phyloP scores from a whole-genome alignment of 2,797 vertebrate species.

The Gallirallus australis region DNA sequence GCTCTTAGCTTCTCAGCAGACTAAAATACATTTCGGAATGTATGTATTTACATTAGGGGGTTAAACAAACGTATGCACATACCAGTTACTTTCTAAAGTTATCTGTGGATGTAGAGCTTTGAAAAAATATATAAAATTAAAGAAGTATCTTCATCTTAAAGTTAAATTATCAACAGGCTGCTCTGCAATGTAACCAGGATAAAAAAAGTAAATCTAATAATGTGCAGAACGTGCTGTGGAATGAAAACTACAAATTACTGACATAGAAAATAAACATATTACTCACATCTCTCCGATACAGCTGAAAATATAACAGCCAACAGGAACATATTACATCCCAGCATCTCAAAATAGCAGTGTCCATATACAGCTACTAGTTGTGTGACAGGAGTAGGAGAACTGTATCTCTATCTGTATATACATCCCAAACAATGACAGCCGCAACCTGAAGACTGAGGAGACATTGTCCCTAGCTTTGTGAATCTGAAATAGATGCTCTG shows the following conservation, averaged over 20 bases:
- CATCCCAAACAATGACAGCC: neutral
- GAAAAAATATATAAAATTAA: neutral
- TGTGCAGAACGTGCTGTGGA: neutral
- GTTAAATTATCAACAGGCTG: conserved; percentile 8
- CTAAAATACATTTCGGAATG: conserved; percentile 73
- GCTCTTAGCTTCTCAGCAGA: conserved; percentile 67
- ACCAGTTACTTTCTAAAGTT: conserved; percentile 60
- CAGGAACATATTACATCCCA: conserved; percentile 14
- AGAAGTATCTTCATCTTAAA: conserved; percentile 7
- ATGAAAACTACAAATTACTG: conserved; percentile 40
- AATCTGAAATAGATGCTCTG: neutral
- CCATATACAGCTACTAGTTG: neutral
- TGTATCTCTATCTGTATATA: neutral
- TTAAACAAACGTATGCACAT: conserved; percentile 62
- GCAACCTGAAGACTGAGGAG: neutral
- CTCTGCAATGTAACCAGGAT: neutral
- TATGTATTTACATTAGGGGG: conserved; percentile 74
- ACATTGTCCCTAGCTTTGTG: neutral
- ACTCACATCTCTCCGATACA: conserved; percentile 26
- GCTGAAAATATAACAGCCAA: conserved; percentile 54
- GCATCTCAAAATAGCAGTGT: conserved; percentile 33
- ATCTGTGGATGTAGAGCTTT: conserved; percentile 19
- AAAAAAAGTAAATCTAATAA: conserved; percentile 21
- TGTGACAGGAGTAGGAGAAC: neutral
- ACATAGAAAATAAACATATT: conserved; percentile 48